Evolutionary conservation across 1,140 invertebrate genomes (phyloP), one percentile per base, ranked within the genome.

Genomic region (Atta colombica): DNA sequence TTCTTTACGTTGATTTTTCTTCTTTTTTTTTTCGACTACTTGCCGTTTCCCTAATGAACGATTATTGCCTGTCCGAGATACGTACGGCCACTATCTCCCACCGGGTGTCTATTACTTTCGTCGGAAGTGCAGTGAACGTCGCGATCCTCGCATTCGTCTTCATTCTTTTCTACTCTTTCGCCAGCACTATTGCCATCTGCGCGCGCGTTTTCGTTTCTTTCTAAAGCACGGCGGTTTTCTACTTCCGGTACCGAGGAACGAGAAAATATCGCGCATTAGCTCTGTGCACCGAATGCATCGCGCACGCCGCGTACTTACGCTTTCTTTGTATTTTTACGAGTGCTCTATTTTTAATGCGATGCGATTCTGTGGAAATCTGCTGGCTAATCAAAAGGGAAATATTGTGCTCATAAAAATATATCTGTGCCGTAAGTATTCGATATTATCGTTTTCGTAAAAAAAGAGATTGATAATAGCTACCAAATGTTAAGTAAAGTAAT

Each of bases 61-160:
- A 68, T 80, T 68, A 65, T 81, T 87, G 53, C 55, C 71, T 39
- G 58, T 71, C 35, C n/a, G 58, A 84, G 78, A 69, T 69, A 69
- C 66, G 45, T 69, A 69, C 80, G 31, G n/a, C 18, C 12, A 14
- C 68, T 25, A n/a, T 85, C 31, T 84, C 18, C 16, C 8, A 21
- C n/a, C 49, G 63, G 39, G 63, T 74, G 53, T 35, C 77, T 39
- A 28, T 80, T 80, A 68, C 77, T 68, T 39, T 21, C 63, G 77
- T 39, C 45, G 75, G 60, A 65, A 28, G 39, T 49, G 60, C 21
- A 60, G 61, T 53, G 77, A 66, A 53, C 77, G 61, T 55, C 53
- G 61, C 63, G 77, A 80, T 68, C 63, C 63, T 10, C 18, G 28
- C 49, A 80, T 80, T 49, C 28, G 63, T 80, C 77, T 80, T 80